Base-by-base conservation (phyloP, 2,888 invertebrate species). In the Choreutis nemorana region DNA sequence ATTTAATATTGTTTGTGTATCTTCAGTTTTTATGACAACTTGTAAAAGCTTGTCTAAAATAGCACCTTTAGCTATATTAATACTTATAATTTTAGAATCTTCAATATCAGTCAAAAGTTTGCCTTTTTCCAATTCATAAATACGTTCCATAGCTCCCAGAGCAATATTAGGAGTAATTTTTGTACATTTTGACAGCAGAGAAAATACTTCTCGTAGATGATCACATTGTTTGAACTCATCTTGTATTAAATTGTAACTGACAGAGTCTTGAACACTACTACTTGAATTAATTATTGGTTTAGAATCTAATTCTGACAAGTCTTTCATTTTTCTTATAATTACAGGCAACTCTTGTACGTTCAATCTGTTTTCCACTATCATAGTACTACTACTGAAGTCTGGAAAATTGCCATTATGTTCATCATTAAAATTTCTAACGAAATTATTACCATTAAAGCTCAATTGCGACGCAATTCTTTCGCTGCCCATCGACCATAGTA, bases 311-410 rank as follows among this genome's bases (percentile, higher is more conserved):
- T 62, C 60, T 4, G 59, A 45, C 16, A 82, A 42, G 39, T 81
- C 63, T 44, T 61, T 72, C 16, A 80, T 46, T 50, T 68, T 81
- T 31, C 82, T 73, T 14, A 89, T 81, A 29, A 87, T 79, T 8
- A 86, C 65, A 2, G 87, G 87, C 26, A 89, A 68, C 53, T 89
- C 89, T 43, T 85, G 83, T 12, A 89, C 85, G 30, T 81, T 78
- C n/a, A 73, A 61, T 3, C 87, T 87, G 51, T 86, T 85, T 62
- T 89, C 87, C 30, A 86, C 64, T 25, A 89, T 55, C 32, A 87
- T 82, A 6, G 82, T 82, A 38, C 67, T 73, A 28, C 55, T 64
- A 30, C 53, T 60, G 35, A 66, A 67, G 36, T 71, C 68, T 28
- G 59, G 55, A 41, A 50, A 54, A 38, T 45, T 52, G 40, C 50